Evolutionary conservation across 2,888 invertebrate species (phyloP).

Genomic region (Eupithecia dodoneata): DNA sequence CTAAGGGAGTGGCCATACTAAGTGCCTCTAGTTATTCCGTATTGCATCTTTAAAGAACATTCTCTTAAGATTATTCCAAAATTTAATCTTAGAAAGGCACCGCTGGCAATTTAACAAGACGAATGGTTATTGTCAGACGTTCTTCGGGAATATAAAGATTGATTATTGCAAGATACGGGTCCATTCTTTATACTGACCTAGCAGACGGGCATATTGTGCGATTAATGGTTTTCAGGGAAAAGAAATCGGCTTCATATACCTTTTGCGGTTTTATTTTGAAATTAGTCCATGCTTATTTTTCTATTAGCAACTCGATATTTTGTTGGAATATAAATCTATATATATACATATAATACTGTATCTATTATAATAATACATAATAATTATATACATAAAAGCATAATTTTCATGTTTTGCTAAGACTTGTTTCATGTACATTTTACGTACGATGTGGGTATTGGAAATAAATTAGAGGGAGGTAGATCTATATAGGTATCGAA

Average conservation of each 20-base stretch:
- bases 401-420: neutral
- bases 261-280: neutral
- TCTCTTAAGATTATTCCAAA: constrained; percentile 26
- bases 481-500: no score
- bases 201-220: constrained; percentile 42
- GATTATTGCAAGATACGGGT: constrained; percentile 54
- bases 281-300: neutral
- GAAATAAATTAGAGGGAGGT: no score
- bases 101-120: constrained; percentile 68
- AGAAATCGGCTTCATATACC: constrained; percentile 11
- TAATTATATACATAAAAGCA: neutral
- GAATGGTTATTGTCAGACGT: constrained; percentile 68
- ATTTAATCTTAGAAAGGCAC: constrained; percentile 57
- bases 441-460: no score
- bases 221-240: constrained; percentile 40
- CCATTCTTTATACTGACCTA: constrained; percentile 52
- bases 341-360: no score
- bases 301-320: neutral
- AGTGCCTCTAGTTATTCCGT: neutral
- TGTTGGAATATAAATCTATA: no score
- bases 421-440: neutral
- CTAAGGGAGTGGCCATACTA: no score
- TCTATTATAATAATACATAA: no score
- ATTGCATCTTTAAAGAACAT: neutral
- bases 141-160: constrained; percentile 74